Conservation (phyloP, 92 coral and sea anemone species). For the Montipora capitata region DNA sequence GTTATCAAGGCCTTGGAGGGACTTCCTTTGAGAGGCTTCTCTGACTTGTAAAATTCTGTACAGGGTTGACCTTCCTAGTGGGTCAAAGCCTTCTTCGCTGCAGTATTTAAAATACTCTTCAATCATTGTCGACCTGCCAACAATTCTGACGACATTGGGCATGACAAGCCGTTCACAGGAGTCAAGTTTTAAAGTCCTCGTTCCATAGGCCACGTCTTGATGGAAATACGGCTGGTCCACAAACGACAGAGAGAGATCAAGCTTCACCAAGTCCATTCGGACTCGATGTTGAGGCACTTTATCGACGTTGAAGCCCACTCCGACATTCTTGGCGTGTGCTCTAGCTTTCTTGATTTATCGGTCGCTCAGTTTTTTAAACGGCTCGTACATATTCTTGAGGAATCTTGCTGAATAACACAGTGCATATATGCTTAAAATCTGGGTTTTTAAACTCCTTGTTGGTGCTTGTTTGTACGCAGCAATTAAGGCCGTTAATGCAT, state of each 20-base stretch:
- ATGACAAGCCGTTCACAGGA: conserved; percentile 65
- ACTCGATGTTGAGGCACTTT: conserved; percentile 33
- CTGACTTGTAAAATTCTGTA: conserved; percentile 62
- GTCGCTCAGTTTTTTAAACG: too few species aligned
- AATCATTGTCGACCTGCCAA: conserved; percentile 75
- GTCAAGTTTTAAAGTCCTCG: conserved; percentile 65
- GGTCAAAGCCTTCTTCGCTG: conserved; percentile 49
- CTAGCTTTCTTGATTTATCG: too few species aligned
- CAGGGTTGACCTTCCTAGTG: conserved; percentile 70
- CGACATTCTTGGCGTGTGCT: too few species aligned
- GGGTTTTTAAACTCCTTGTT: background rate
- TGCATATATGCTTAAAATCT: too few species aligned
- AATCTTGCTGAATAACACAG: too few species aligned
- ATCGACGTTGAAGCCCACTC: too few species aligned
- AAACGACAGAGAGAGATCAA: conserved; percentile 64
- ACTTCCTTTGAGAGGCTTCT: conserved; percentile 73
- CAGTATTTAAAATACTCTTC: conserved; percentile 67
- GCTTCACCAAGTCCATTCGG: conserved; percentile 55
- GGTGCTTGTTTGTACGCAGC: conserved; percentile 71
- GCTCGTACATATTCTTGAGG: too few species aligned
- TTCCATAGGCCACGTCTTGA: conserved; percentile 74
- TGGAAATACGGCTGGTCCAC: conserved; percentile 65
- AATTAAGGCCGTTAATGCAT: conserved; percentile 29
- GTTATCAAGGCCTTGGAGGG: conserved; percentile 73
- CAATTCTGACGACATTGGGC: conserved; percentile 78